These are phyloP conservation scores for Tillus elongatus DNA, from an alignment of 2,888 invertebrate species.

Conservation along the genomic window DNA sequence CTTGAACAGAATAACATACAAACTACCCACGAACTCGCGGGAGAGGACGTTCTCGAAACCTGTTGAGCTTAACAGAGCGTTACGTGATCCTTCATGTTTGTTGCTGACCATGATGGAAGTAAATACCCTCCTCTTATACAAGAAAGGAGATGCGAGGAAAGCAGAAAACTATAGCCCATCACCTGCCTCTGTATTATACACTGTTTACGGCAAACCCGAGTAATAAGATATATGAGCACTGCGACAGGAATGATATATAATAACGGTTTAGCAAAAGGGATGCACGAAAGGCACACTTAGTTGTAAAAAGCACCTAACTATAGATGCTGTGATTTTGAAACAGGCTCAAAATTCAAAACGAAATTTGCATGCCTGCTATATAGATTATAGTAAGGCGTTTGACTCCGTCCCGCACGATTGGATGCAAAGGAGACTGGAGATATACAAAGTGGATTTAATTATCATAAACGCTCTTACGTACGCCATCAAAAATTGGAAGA, in stretches of 20 bases:
- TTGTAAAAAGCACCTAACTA: neutral
- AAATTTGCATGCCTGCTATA: conserved; percentile 3
- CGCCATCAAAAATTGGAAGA: neutral
- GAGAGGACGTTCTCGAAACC: too few relatives aligned
- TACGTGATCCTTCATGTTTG: too few relatives aligned
- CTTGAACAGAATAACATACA: too few relatives aligned
- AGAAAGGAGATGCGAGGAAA: too few relatives aligned
- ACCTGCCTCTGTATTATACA: too few relatives aligned
- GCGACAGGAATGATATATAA: neutral
- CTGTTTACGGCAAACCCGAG: too few relatives aligned
- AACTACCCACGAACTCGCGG: too few relatives aligned
- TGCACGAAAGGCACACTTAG: neutral
- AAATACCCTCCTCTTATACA: too few relatives aligned
- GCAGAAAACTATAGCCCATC: too few relatives aligned
- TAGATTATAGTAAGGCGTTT: conserved; percentile 5
- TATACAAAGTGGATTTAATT: neutral
- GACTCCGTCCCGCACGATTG: conserved; percentile 2
- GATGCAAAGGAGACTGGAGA: neutral
- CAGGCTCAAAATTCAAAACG: neutral
- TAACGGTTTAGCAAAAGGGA: neutral
- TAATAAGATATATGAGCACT: conserved; percentile 3
- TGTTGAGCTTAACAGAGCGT: too few relatives aligned
- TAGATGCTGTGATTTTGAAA: conserved; percentile 2
- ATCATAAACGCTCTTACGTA: neutral
- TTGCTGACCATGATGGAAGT: too few relatives aligned